Base-by-base conservation (phyloP, 2,113 vertebrate species). In the Actenoides hombroni region DNA sequence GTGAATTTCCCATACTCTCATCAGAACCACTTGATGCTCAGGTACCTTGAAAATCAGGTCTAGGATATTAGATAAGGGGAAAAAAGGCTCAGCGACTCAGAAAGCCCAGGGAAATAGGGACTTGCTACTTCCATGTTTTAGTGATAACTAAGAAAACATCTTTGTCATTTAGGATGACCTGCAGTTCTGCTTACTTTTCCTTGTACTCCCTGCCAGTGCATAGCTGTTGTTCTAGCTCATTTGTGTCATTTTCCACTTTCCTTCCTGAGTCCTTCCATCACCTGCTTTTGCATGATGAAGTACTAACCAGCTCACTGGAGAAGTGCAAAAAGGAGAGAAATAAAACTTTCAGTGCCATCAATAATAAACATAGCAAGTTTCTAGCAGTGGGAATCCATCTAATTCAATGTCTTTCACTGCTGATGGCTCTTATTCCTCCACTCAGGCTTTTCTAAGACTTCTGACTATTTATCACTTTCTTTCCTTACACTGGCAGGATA, bases 261-360 rank as follows among this genome's bases (percentile, higher is more conserved):
- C 37, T 86, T 88, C 83, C 91, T 89, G 53, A 48, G 57, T n/a
- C 61, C 67, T 83, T 83, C 95, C 76, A 57, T 70, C 91, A 76
- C 54, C 57, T 65, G 57, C 82, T 46, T 69, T 77, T 75, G 40
- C 82, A 65, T 7, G 24, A 10, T 79, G 63, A 86, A 73, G 83
- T 8, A 63, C 70, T 48, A 48, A 79, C 74, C 51, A 82, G 70
- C 68, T 33, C 57, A 39, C 87, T 46, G 70, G 3, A 84, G 31
- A 78, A 76, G 26, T 8, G 69, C 35, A 73, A 44, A 70, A 94
- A 76, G 13, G 39, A 82, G 28, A 68, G 44, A 64, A 84, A 64
- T 35, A 35, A 82, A 92, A 19, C 64, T 65, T 87, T 60, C 26
- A 33, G 33, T 80, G 75, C 42, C 85, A 83, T 57, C 82, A 85